Evolutionary conservation across 2,797 vertebrate species (phyloP).

Genomic region (Rhinogobio ventralis): DNA sequence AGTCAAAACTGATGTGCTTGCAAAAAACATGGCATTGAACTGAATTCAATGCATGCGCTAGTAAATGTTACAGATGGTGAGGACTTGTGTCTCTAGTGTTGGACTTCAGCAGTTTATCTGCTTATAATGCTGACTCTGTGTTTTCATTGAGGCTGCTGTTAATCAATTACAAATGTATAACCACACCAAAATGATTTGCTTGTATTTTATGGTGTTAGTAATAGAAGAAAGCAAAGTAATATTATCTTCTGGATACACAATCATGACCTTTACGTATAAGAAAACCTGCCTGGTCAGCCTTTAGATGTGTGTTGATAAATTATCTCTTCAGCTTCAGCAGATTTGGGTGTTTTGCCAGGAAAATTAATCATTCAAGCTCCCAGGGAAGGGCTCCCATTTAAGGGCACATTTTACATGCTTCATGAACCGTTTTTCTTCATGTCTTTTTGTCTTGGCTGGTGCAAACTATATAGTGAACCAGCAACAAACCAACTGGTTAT

Average conservation of each 20-base stretch:
- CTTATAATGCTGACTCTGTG: constrained; percentile 7
- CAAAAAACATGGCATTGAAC: not conserved
- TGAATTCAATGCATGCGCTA: not conserved
- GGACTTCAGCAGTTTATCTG: constrained; percentile 12
- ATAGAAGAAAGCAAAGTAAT: not conserved
- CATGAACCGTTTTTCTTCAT: not conserved
- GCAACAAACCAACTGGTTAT: not conserved
- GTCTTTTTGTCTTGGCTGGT: not conserved
- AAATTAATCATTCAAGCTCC: not conserved
- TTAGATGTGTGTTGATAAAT: not conserved
- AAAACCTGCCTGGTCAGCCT: not conserved
- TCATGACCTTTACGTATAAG: not conserved
- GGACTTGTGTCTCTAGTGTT: not conserved
- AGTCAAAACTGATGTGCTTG: not conserved
- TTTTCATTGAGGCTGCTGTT: not conserved
- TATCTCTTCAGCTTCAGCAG: not conserved
- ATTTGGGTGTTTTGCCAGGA: not conserved
- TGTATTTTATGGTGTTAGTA: not conserved
- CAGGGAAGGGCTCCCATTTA: not conserved
- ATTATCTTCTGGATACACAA: not conserved
- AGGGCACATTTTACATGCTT: not conserved
- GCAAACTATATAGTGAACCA: not conserved
- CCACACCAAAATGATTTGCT: not conserved
- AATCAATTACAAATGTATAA: not conserved
- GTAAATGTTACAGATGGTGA: constrained; percentile 10